Conservation (phyloP, 2,797 vertebrate species). For the Caiman crocodilus region DNA sequence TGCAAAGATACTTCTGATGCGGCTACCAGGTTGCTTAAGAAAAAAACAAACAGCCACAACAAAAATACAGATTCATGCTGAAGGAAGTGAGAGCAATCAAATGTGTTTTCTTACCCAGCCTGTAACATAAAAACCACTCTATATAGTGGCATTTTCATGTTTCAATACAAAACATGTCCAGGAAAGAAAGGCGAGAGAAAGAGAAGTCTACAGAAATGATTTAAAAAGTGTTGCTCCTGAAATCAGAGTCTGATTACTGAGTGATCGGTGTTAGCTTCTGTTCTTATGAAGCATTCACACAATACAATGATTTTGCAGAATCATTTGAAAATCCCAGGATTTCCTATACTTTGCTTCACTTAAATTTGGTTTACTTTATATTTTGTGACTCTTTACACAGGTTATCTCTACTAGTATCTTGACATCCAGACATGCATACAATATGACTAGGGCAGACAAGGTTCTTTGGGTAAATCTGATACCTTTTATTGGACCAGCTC, state of each 20-base stretch:
- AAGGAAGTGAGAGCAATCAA: constrained; percentile 1
- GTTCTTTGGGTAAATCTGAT: too few relatives aligned
- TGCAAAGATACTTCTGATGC: constrained; percentile 69
- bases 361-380: too few relatives aligned
- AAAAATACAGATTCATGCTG: constrained; percentile 52
- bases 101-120: neutral
- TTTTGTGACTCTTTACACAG: too few relatives aligned
- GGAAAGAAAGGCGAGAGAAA: neutral
- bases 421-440: constrained; percentile 5
- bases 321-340: neutral
- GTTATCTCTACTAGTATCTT: constrained; percentile 13
- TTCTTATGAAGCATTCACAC: neutral
- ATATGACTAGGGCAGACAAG: neutral
- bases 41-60: constrained; percentile 15
- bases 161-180: neutral
- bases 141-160: neutral
- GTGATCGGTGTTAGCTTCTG: neutral
- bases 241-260: neutral
- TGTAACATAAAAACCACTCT: neutral
- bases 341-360: too few relatives aligned
- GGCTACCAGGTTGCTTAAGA: constrained; percentile 37
- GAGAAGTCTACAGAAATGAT: neutral
- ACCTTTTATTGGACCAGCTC: too few relatives aligned
- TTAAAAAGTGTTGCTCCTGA: neutral
- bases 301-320: neutral